Conservation (phyloP, 2,113 vertebrate genomes). For the Erinaceus europaeus region DNA sequence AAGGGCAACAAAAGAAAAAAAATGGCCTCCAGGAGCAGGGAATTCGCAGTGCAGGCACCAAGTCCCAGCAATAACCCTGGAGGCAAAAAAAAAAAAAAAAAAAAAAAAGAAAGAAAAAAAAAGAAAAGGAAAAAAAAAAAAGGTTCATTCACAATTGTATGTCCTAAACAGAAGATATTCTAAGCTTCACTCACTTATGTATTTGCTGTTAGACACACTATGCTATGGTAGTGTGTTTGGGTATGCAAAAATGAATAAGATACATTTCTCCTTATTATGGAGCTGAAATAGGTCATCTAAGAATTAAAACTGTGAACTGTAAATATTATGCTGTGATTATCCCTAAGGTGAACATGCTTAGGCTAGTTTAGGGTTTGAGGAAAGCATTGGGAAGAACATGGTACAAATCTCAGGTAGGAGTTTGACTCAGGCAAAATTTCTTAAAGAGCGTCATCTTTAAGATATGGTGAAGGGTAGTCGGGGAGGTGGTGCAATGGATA, state of each 20-base stretch:
- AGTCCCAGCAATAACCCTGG: no score
- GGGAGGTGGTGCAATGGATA: no score
- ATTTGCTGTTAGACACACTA: neutral
- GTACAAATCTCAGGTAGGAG: neutral
- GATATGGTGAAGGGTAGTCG: neutral
- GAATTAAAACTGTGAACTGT: neutral
- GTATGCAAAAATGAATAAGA: neutral
- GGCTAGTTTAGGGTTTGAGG: neutral
- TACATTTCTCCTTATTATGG: neutral
- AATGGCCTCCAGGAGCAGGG: no score
- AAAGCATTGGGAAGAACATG: conserved; percentile 15
- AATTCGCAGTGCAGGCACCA: no score
- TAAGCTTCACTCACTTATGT: neutral
- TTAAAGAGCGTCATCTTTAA: neutral
- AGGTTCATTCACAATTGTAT: no score
- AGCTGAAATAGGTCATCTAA: neutral
- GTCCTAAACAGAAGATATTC: no score
- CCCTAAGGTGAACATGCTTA: neutral
- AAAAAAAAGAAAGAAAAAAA: no score
- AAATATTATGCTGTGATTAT: neutral
- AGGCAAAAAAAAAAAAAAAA: no score
- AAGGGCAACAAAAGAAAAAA: no score
- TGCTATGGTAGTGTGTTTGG: neutral
- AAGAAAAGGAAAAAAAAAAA: no score
- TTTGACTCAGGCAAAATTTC: no score